phyloP scores from a whole-genome alignment of 1,140 invertebrate species.

The Bombyx mandarina region DNA sequence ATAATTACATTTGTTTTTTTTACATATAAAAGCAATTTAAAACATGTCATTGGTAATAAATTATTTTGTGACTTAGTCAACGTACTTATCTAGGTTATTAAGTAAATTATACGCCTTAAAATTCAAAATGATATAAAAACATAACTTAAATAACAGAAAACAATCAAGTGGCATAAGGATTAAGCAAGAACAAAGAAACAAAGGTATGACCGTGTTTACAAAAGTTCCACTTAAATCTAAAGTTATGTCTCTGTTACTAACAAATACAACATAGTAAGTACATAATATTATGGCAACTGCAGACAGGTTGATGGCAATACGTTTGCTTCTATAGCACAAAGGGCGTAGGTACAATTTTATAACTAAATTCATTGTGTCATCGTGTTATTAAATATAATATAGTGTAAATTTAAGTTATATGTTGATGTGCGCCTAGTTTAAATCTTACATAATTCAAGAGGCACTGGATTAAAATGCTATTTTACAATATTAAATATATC shows the following conservation, averaged over 20 bases:
- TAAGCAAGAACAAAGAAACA: constrained; percentile 37
- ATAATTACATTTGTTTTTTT: constrained; percentile 11
- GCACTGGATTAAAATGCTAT: too few species aligned
- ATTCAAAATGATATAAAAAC: constrained; percentile 34
- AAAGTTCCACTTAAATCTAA: too few species aligned
- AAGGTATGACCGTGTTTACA: constrained; percentile 30
- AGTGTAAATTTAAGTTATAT: too few species aligned
- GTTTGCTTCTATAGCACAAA: constrained; percentile 5
- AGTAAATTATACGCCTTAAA: constrained; percentile 34
- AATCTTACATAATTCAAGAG: too few species aligned
- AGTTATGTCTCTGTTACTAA: too few species aligned
- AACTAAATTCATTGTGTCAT: too few species aligned
- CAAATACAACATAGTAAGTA: too few species aligned
- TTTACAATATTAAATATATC: too few species aligned
- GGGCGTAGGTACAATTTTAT: not conserved
- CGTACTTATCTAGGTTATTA: constrained; percentile 42
- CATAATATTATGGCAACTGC: constrained; percentile 53
- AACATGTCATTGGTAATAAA: constrained; percentile 69
- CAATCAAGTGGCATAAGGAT: constrained; percentile 26
- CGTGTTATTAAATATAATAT: too few species aligned
- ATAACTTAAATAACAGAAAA: constrained; percentile 26
- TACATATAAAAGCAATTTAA: constrained; percentile 45
- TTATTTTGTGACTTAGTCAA: constrained; percentile 68
- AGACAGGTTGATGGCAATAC: constrained; percentile 51
- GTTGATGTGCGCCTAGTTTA: too few species aligned